phyloP scores from a whole-genome alignment of 2,797 vertebrate species.

The Enteromius paludinosus region DNA sequence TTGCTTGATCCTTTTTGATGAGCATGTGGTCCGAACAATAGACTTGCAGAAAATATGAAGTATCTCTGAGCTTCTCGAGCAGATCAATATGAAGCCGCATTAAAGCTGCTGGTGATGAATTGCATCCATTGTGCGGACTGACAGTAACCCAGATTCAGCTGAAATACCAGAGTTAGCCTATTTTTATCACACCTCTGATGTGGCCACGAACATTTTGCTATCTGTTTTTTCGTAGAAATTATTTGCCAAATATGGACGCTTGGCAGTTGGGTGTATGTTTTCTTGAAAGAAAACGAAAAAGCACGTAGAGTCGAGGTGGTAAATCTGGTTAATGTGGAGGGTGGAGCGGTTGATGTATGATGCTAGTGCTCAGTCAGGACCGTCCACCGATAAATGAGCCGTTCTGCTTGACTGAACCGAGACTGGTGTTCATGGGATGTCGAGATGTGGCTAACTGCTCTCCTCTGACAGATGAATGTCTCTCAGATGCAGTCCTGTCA shows the following conservation, averaged over 20 bases:
- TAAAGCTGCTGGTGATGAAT: conserved; percentile 52
- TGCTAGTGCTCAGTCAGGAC: conserved; percentile 35
- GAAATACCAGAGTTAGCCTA: conserved; percentile 42
- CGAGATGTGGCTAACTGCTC: conserved; percentile 68
- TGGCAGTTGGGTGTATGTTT: not conserved
- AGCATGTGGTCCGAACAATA: conserved; percentile 34
- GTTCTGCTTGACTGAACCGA: conserved; percentile 73
- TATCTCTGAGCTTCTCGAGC: conserved; percentile 40
- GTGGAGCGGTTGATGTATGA: conserved; percentile 33
- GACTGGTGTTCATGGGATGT: conserved; percentile 72
- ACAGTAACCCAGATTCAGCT: conserved; percentile 41
- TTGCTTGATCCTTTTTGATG: conserved; percentile 34
- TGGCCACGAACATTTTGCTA: not conserved
- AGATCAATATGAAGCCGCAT: conserved; percentile 57
- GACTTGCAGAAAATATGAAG: conserved; percentile 44
- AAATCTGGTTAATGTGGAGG: conserved; percentile 35
- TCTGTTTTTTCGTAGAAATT: conserved; percentile 22
- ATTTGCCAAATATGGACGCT: conserved; percentile 21
- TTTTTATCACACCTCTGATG: conserved; percentile 13
- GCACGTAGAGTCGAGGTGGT: not conserved
- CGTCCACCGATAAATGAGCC: conserved; percentile 66
- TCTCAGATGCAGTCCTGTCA: conserved; percentile 33
- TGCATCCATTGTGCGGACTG: conserved; percentile 47
- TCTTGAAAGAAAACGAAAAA: not conserved
- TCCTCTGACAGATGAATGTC: conserved; percentile 48